phyloP scores from a whole-genome alignment of 2,797 vertebrate genomes.

The Phrynocephalus vlangalii region DNA sequence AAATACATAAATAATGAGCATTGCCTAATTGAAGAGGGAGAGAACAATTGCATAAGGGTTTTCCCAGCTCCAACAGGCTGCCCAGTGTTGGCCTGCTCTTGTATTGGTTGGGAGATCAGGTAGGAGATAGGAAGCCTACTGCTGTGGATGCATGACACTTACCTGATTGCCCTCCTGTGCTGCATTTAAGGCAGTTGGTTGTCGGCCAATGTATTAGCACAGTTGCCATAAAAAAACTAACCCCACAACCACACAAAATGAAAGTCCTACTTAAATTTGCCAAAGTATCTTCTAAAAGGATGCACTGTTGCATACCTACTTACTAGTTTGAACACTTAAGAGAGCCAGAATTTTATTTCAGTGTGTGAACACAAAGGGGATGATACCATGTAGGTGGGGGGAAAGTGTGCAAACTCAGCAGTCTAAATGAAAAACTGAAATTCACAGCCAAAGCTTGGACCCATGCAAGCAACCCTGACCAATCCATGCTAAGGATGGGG shows the following conservation, averaged over 20 bases:
- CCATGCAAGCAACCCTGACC: not conserved
- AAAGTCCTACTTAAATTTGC: not conserved
- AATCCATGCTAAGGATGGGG: not conserved
- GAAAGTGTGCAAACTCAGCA: not conserved
- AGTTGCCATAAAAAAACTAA: not conserved
- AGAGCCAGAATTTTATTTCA: not conserved
- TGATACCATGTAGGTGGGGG: not conserved
- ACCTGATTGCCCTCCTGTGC: too few species aligned
- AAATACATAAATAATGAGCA: too few species aligned
- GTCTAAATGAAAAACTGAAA: not conserved
- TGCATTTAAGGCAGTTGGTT: too few species aligned
- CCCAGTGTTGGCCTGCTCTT: too few species aligned
- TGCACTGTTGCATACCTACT: not conserved
- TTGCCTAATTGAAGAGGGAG: too few species aligned
- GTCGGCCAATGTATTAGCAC: not conserved
- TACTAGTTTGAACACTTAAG: not conserved
- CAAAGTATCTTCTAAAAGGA: not conserved
- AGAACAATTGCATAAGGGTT: too few species aligned
- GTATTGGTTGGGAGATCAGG: too few species aligned
- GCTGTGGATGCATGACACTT: too few species aligned
- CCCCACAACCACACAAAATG: not conserved
- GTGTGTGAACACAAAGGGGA: not conserved
- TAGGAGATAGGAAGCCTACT: too few species aligned
- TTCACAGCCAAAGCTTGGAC: not conserved
- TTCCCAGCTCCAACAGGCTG: too few species aligned